A percentile compares a stretch with the other conserved stretches of the same genome.
Conservation (phyloP, 1,140 invertebrate genomes). For the Drosophila serrata region DNA sequence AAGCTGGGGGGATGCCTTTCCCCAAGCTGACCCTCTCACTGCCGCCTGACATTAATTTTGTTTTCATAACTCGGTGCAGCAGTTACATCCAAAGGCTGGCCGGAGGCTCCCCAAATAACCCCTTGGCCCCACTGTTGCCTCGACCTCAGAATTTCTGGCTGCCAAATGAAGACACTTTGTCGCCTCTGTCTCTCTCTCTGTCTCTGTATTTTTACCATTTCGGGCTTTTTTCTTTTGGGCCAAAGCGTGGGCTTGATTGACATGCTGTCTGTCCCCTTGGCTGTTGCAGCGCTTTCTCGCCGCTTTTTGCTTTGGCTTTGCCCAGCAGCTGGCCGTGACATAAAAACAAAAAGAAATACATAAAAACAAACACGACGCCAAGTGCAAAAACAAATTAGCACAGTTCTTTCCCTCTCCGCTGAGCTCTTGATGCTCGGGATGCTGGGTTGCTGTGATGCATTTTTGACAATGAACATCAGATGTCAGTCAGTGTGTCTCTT, state of each 20-base stretch:
- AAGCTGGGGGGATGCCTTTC: neutral
- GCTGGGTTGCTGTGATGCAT: slow-evolving; percentile 59
- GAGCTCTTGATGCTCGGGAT: slow-evolving; percentile 14
- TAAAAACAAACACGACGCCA: slow-evolving; percentile 36
- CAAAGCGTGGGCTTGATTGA: slow-evolving; percentile 76
- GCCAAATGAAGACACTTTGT: slow-evolving; percentile 78
- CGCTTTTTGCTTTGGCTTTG: slow-evolving; percentile 57
- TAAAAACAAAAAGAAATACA: slow-evolving; percentile 23
- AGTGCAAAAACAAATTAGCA: slow-evolving; percentile 77
- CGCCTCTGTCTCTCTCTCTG: slow-evolving; percentile 45
- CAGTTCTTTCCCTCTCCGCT: slow-evolving; percentile 18
- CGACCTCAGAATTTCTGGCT: slow-evolving; percentile 25
- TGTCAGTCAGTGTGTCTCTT: slow-evolving; percentile 52
- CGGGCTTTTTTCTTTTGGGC: slow-evolving; percentile 35
- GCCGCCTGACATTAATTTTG: slow-evolving; percentile 78
- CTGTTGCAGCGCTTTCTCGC: slow-evolving; percentile 34
- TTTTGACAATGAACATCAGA: slow-evolving; percentile 79
- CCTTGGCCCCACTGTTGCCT: neutral
- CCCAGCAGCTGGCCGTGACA: slow-evolving; percentile 71
- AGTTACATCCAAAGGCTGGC: slow-evolving; percentile 42
- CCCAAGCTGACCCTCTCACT: slow-evolving; percentile 24
- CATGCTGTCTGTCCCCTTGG: slow-evolving; percentile 67
- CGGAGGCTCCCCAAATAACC: slow-evolving; percentile 19
- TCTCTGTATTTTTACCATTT: slow-evolving; percentile 27
- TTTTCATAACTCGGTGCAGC: slow-evolving; percentile 72